Evolutionary conservation across 2,797 vertebrate genomes (phyloP).

Genomic region (Hydrolagus colliei): DNA sequence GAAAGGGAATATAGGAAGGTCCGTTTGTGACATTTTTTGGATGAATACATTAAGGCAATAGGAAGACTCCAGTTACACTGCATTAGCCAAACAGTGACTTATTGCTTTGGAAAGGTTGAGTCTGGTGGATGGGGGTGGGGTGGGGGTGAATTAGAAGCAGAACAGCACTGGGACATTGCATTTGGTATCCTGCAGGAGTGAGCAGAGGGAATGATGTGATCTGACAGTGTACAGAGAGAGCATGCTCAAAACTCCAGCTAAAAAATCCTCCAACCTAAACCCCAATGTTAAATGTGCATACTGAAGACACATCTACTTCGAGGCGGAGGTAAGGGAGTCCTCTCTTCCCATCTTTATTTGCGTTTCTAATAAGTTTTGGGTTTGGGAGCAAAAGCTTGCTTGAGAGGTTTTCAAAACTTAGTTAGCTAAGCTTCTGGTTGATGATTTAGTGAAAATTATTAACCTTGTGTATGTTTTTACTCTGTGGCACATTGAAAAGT

Average conservation of each 20-base stretch:
- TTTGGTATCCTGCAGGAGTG: background rate
- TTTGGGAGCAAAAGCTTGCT: background rate
- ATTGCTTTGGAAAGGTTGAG: slow-evolving; percentile 16
- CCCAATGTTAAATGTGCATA: slow-evolving; percentile 24
- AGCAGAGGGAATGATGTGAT: slow-evolving; percentile 6
- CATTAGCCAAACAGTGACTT: slow-evolving; percentile 27
- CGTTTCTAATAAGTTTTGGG: background rate
- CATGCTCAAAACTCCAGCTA: slow-evolving; percentile 39
- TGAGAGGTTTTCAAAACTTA: background rate
- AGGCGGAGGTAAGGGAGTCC: slow-evolving; percentile 35
- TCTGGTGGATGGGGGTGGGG: background rate
- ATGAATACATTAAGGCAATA: background rate
- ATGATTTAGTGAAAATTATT: background rate
- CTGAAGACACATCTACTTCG: slow-evolving; percentile 40
- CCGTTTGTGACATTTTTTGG: slow-evolving; percentile 10
- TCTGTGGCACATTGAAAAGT: background rate
- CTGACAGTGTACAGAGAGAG: slow-evolving; percentile 6
- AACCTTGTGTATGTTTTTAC: background rate
- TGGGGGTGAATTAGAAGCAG: background rate
- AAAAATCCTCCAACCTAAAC: slow-evolving; percentile 33
- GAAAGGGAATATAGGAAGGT: slow-evolving; percentile 6
- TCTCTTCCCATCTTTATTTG: slow-evolving; percentile 12
- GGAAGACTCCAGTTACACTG: background rate
- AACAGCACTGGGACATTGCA: slow-evolving; percentile 14
- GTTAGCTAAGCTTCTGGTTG: background rate